These are phyloP conservation scores for Proisotoma minuta DNA, from an alignment of 2,888 invertebrate species.

Conservation along the genomic window DNA sequence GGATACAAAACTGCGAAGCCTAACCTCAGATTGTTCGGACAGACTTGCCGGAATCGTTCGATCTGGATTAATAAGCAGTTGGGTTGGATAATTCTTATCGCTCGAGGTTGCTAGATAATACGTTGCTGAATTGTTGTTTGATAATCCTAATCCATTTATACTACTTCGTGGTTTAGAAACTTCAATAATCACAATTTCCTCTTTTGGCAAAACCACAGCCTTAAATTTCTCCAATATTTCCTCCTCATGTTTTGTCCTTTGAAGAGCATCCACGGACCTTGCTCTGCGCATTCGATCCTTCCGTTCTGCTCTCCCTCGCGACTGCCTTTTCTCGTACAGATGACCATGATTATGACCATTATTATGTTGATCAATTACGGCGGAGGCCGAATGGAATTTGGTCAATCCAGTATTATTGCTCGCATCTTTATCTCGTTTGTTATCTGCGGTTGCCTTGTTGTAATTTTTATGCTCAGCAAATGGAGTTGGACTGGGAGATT, in stretches of 20 bases:
- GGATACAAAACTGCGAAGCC: conserved; percentile 34
- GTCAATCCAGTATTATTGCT: neutral
- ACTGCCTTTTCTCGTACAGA: conserved; percentile 48
- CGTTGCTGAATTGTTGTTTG: conserved; percentile 7
- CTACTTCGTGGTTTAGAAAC: conserved; percentile 41
- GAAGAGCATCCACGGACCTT: conserved; percentile 76
- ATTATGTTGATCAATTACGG: neutral
- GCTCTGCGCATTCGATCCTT: conserved; percentile 71
- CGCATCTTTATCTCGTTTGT: neutral
- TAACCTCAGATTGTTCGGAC: conserved; percentile 6
- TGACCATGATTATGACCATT: neutral
- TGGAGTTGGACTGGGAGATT: conserved; percentile 20
- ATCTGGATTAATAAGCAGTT: conserved; percentile 19
- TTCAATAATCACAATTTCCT: conserved; percentile 48
- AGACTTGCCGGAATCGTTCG: conserved; percentile 12
- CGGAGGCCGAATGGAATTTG: neutral
- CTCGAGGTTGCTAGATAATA: conserved; percentile 1
- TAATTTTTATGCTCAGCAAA: neutral
- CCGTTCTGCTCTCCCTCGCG: conserved; percentile 50
- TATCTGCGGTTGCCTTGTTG: neutral
- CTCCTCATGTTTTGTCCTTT: conserved; percentile 40
- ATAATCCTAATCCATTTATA: conserved; percentile 4
- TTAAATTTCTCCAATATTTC: conserved; percentile 47
- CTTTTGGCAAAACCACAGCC: conserved; percentile 46
- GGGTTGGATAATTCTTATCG: conserved; percentile 28